Evolutionary conservation across 2,888 invertebrate species (phyloP).

Genomic region (Ceriagrion tenellum): DNA sequence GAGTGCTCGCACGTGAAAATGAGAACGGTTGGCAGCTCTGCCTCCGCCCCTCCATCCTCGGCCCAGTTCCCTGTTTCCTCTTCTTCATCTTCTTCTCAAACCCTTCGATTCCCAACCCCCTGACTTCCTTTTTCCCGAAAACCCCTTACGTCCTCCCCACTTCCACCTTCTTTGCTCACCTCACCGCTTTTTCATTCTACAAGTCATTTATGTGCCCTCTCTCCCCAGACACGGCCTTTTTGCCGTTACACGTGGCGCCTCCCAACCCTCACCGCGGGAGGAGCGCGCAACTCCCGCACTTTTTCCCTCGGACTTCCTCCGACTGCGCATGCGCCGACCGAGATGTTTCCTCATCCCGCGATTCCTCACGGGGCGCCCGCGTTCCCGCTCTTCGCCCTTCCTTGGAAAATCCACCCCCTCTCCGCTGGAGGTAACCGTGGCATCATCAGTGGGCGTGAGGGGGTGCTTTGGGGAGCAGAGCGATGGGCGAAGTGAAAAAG

Average conservation of each 20-base stretch:
- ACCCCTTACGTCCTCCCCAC: neutral
- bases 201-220: slow-evolving; percentile 30
- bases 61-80: neutral
- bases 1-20: too few relatives aligned
- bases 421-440: slow-evolving; percentile 1
- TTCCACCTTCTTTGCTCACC: neutral
- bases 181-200: slow-evolving; percentile 27
- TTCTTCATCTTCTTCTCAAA: neutral
- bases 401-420: too few relatives aligned
- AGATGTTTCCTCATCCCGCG: too few relatives aligned
- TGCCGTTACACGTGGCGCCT: slow-evolving; percentile 64
- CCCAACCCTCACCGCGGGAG: slow-evolving; percentile 4
- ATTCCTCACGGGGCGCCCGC: too few relatives aligned
- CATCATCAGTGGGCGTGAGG: neutral
- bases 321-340: neutral
- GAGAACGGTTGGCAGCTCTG: too few relatives aligned
- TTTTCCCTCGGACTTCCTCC: neutral
- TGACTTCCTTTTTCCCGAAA: neutral
- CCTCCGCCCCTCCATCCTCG: too few relatives aligned
- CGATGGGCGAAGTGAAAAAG: neutral
- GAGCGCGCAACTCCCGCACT: neutral
- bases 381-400: too few relatives aligned
- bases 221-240: slow-evolving; percentile 9
- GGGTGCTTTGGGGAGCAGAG: neutral
- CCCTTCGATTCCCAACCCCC: neutral